Percentiles rank a stretch among this genome's conserved stretches.
Conservation (phyloP, 2,113 vertebrate species). For the Chaetura pelagica region DNA sequence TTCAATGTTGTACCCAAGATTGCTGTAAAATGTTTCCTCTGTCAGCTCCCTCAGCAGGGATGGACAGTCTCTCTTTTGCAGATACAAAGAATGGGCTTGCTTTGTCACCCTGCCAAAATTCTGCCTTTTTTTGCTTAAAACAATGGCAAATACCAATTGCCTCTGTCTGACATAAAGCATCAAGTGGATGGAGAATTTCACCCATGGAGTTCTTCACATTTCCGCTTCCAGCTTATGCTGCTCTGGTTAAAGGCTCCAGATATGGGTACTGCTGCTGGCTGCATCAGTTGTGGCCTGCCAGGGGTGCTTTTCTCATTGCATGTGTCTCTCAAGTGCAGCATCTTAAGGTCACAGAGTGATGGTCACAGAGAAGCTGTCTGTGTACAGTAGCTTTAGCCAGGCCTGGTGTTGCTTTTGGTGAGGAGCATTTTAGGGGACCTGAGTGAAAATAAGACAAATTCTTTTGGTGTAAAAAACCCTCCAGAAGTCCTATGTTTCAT, state of each 20-base stretch:
- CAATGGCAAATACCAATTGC: background rate
- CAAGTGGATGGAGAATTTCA: background rate
- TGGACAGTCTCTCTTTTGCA: background rate
- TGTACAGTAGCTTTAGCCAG: background rate
- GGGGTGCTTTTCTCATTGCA: background rate
- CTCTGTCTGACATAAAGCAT: background rate
- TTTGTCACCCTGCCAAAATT: slow-evolving; percentile 19
- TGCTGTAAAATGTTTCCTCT: slow-evolving; percentile 21
- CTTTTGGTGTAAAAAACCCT: background rate
- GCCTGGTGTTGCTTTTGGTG: background rate
- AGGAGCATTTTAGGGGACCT: background rate
- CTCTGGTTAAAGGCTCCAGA: background rate
- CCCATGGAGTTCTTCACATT: background rate
- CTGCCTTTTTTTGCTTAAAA: background rate
- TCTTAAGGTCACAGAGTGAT: background rate
- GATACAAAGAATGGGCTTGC: background rate
- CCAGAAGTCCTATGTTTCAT: background rate
- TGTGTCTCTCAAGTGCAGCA: background rate
- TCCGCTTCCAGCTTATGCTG: background rate
- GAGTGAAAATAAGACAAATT: background rate
- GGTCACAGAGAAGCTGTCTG: background rate
- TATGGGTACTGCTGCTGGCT: background rate
- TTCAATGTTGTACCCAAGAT: background rate
- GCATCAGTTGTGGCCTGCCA: background rate
- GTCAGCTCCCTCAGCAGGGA: background rate